Evolutionary conservation across 1,140 invertebrate genomes (phyloP), one percentile per base, ranked within the genome.

Genomic region (Portunus trituberculatus): DNA sequence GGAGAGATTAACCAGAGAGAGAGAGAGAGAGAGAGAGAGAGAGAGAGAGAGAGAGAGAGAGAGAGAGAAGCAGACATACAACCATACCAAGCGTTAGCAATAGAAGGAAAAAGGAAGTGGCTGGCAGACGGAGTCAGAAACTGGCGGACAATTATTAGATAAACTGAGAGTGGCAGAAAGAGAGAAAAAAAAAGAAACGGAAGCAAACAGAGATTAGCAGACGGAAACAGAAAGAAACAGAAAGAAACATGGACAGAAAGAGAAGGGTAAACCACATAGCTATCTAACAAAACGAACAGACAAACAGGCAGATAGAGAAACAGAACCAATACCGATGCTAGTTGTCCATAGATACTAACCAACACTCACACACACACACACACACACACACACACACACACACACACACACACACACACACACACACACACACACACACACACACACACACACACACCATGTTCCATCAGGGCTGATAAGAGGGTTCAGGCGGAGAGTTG

Each of bases 21-120:
- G 67, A 76, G 67, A 76, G 67, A 76, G 67, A 76, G 67, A 76
- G 67, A 76, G 67, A 76, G 67, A 76, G 67, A 76, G 67, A 76
- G 67, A 76, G 67, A 76, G 67, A 76, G 67, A 76, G 67, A 76
- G 67, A 76, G 67, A 76, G 67, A 76, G 67, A 76, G 67, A 76
- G 67, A 76, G 67, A 76, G 67, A 76, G 67, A 76, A 39, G 39
- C 39, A 39, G 39, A 39, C 39, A 39, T 39, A 39, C 39, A 39
- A 39, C 6, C 39, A 39, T 39, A 39, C 39, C 1, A 39, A 39
- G 39, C 39, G 39, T 2, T 6, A 39, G 6, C 1, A 39, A 39
- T 39, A 39, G 39, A 39, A 39, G 39, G 1, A 39, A 39, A 39
- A 2, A 39, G 39, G 39, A 39, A 39, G 39, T 39, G 39, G 39